Evolutionary conservation across 2,888 invertebrate species (phyloP).

Genomic region (Zeuzera pyrina): DNA sequence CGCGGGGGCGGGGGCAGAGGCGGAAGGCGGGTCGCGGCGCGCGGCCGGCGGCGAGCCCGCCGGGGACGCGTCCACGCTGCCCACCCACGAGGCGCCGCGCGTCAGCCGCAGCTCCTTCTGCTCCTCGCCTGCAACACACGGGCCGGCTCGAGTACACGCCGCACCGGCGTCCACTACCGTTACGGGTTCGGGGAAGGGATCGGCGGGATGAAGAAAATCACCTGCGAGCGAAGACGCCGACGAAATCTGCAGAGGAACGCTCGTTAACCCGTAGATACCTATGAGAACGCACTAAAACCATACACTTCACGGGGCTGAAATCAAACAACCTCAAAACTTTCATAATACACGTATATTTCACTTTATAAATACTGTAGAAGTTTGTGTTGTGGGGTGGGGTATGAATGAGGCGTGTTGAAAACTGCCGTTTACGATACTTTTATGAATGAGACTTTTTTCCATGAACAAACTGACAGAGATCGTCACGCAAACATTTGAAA

Average conservation of each 20-base stretch:
- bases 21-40: constrained; percentile 44
- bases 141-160: neutral
- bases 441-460: no score
- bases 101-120: constrained; percentile 33
- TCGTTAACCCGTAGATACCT: no score
- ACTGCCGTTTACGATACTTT: no score
- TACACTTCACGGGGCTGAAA: constrained; percentile 27
- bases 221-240: constrained; percentile 11
- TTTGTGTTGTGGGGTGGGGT: no score
- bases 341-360: no score
- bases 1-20: constrained; percentile 38
- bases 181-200: constrained; percentile 7
- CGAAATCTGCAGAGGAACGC: constrained; percentile 6
- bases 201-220: constrained; percentile 8
- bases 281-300: no score
- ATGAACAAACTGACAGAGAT: no score
- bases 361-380: no score
- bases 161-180: no score
- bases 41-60: constrained; percentile 31
- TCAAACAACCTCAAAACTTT: constrained; percentile 33
- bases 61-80: constrained; percentile 28
- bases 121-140: constrained; percentile 35
- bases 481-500: no score
- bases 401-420: no score
- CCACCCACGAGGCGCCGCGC: constrained; percentile 20